A percentile compares a stretch with the other conserved stretches of the same genome.
Conservation (phyloP, 2,113 vertebrate species). For the Telmatochromis sp. region DNA sequence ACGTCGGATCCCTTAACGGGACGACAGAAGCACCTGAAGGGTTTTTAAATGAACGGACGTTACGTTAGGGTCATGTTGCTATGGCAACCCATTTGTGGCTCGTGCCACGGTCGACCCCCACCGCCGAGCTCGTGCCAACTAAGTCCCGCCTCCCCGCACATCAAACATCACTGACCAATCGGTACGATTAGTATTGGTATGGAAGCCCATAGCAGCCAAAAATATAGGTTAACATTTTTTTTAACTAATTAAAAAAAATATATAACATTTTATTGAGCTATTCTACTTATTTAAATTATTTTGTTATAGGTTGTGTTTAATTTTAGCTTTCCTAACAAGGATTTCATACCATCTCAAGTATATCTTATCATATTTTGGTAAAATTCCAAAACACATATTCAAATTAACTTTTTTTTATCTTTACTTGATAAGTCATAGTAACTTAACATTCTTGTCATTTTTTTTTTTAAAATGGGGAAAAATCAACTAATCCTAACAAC, state of each 20-base stretch:
- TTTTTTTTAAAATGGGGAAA: neutral
- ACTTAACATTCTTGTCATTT: neutral
- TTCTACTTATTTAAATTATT: neutral
- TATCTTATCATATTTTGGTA: neutral
- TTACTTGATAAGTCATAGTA: neutral
- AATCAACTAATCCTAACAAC: neutral
- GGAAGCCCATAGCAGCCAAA: neutral
- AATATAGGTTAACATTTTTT: neutral
- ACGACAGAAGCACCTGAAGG: neutral
- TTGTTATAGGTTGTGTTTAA: neutral
- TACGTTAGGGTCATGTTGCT: conserved; percentile 65
- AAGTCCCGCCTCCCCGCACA: neutral
- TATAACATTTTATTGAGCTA: neutral
- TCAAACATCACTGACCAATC: neutral
- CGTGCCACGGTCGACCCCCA: neutral
- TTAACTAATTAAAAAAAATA: neutral
- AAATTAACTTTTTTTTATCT: neutral
- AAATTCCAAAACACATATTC: neutral
- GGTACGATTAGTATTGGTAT: neutral
- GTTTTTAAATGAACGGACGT: conserved; percentile 62
- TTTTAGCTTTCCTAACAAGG: neutral
- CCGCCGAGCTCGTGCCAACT: neutral
- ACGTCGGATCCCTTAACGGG: neutral
- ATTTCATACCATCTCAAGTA: neutral
- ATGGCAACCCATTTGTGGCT: conserved; percentile 36